Percentiles rank a stretch among this genome's conserved stretches.
These are phyloP conservation scores for Microplitis manilae DNA, from an alignment of 2,888 invertebrate species.

Conservation along the genomic window DNA sequence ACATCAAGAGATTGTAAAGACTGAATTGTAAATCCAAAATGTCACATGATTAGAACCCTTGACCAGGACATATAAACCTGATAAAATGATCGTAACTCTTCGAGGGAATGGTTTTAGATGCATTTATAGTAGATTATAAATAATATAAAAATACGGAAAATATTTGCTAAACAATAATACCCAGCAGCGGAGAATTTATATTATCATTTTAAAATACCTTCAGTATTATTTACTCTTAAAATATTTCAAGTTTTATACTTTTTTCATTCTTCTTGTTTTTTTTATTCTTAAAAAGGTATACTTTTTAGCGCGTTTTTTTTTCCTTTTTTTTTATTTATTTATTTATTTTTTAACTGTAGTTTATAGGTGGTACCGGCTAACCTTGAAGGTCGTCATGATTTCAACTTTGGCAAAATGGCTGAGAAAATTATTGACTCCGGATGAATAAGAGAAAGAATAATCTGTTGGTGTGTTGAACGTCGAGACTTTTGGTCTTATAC, in stretches of 20 bases:
- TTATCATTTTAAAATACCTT: conserved; percentile 6
- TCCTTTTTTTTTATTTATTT: not conserved
- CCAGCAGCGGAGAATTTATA: conserved; percentile 26
- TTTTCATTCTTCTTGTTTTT: not conserved
- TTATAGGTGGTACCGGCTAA: not conserved
- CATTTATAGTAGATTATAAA: conserved; percentile 16
- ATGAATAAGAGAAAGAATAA: not conserved
- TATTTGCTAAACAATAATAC: conserved; percentile 20
- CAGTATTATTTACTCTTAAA: not conserved
- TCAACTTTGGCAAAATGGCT: conserved; percentile 24
- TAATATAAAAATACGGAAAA: conserved; percentile 13
- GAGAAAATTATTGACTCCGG: conserved; percentile 22
- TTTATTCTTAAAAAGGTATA: not conserved
- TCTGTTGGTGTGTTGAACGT: not conserved
- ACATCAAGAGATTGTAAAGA: not conserved
- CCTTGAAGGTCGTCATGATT: conserved; percentile 26
- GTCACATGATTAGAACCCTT: conserved; percentile 8
- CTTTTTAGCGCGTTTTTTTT: not conserved
- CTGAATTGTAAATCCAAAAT: not conserved
- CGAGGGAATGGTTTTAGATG: not conserved
- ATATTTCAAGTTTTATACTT: not conserved
- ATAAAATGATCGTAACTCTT: conserved; percentile 31
- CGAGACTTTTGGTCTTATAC: not conserved
- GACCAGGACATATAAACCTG: conserved; percentile 27
- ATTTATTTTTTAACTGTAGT: conserved; percentile 2